Conservation (phyloP, 2,113 vertebrate species). For the Myiagra hebetior region DNA sequence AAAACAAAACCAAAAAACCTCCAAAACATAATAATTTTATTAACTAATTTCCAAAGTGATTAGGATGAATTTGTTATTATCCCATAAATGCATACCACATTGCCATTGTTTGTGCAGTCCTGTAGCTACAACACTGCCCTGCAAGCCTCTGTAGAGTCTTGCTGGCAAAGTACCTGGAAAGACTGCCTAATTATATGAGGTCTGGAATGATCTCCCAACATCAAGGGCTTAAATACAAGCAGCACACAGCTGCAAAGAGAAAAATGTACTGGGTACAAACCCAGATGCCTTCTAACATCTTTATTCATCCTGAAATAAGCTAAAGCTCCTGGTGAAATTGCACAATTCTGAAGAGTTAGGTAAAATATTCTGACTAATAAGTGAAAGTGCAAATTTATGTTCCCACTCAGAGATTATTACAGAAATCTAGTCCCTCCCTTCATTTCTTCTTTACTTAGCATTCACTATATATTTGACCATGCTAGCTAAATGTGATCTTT, state of each 20-base stretch:
- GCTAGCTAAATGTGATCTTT: not conserved
- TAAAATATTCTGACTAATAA: not conserved
- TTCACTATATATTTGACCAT: not conserved
- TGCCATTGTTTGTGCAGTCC: not conserved
- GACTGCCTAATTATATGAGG: not conserved
- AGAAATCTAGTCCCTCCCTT: not conserved
- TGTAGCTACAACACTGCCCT: not conserved
- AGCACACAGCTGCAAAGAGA: not conserved
- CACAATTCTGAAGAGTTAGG: not conserved
- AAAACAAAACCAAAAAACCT: no score
- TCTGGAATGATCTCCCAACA: not conserved
- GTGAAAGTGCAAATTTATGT: not conserved
- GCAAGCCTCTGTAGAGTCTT: not conserved
- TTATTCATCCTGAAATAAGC: not conserved
- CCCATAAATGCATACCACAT: not conserved
- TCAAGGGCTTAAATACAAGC: not conserved
- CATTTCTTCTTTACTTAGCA: not conserved
- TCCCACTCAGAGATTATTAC: not conserved
- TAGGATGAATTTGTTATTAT: not conserved
- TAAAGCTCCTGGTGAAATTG: not conserved
- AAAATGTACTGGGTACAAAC: not conserved
- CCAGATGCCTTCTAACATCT: not conserved
- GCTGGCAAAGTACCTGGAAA: not conserved
- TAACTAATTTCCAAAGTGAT: not conserved
- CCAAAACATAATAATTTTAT: accelerated